These are phyloP conservation scores for Gephyroberyx darwinii DNA, from an alignment of 2,797 vertebrate genomes.

Conservation along the genomic window DNA sequence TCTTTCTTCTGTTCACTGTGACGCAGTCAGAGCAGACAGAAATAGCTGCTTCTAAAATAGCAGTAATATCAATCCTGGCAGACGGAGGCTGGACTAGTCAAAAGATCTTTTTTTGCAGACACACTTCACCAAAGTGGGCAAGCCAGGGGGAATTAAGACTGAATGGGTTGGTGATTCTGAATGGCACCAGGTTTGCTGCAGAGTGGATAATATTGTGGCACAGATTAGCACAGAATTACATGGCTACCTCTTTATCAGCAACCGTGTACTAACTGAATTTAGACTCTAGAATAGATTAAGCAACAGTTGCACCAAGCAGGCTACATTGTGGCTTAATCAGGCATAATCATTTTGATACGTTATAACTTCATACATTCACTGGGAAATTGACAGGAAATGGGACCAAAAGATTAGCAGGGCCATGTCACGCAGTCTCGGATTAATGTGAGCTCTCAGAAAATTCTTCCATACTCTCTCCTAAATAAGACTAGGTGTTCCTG, in stretches of 20 bases:
- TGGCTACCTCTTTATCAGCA: constrained; percentile 7
- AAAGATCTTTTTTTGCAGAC: constrained; percentile 23
- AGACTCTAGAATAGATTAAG: too few relatives aligned
- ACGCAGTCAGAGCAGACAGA: constrained; percentile 62
- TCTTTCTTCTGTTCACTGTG: constrained; percentile 58
- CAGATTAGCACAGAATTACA: constrained; percentile 36
- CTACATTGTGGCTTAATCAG: not conserved
- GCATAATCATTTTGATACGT: not conserved
- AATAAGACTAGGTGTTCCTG: too few relatives aligned
- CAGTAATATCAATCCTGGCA: constrained; percentile 38
- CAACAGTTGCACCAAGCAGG: not conserved
- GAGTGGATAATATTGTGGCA: constrained; percentile 16
- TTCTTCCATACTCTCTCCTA: not conserved
- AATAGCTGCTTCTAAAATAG: constrained; percentile 73
- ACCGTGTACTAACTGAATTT: not conserved
- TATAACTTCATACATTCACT: not conserved
- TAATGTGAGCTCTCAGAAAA: not conserved
- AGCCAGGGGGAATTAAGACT: constrained; percentile 5
- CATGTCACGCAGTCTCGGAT: not conserved
- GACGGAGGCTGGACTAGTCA: constrained; percentile 49
- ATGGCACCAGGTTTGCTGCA: constrained; percentile 4
- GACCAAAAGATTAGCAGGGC: too few relatives aligned
- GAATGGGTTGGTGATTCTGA: constrained; percentile 27
- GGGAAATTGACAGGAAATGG: too few relatives aligned
- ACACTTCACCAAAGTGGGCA: constrained; percentile 21